A percentile compares a stretch with the other conserved stretches of the same genome.
Conservation (phyloP, 2,797 vertebrate genomes). For the Poecilia gillii region DNA sequence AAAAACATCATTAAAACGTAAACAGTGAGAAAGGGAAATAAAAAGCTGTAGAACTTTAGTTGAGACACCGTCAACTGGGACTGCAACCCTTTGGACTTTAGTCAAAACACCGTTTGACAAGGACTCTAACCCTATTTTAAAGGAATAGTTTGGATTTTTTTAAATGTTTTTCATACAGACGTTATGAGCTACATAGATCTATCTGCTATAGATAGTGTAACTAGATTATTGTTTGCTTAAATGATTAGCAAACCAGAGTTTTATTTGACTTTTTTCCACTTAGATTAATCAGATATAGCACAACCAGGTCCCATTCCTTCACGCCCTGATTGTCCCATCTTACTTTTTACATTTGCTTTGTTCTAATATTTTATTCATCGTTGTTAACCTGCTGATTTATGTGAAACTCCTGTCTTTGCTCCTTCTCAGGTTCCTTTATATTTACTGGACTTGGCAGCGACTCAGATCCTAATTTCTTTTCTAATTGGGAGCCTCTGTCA, state of each 20-base stretch:
- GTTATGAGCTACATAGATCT: neutral
- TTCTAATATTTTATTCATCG: neutral
- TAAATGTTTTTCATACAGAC: neutral
- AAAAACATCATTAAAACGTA: too few relatives aligned
- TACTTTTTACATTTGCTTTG: neutral
- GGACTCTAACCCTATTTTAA: neutral
- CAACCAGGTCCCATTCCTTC: neutral
- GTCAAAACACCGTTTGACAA: too few relatives aligned
- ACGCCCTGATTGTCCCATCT: neutral
- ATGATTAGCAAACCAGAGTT: neutral
- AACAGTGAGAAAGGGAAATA: too few relatives aligned
- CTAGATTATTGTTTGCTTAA: neutral
- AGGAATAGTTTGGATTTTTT: neutral
- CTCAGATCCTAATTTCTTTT: conserved; percentile 35
- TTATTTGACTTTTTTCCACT: neutral
- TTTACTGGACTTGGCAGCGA: conserved; percentile 44
- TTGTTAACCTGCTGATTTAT: conserved; percentile 13
- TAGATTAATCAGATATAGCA: neutral
- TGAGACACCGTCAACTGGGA: too few relatives aligned
- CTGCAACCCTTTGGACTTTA: too few relatives aligned
- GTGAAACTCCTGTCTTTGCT: conserved; percentile 8
- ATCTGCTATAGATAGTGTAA: neutral
- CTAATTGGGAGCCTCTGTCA: conserved; percentile 59
- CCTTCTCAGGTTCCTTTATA: conserved; percentile 27
- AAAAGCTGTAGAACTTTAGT: too few relatives aligned